Base-by-base conservation (phyloP, 2,888 invertebrate genomes). In the Geophilus truncorum region DNA sequence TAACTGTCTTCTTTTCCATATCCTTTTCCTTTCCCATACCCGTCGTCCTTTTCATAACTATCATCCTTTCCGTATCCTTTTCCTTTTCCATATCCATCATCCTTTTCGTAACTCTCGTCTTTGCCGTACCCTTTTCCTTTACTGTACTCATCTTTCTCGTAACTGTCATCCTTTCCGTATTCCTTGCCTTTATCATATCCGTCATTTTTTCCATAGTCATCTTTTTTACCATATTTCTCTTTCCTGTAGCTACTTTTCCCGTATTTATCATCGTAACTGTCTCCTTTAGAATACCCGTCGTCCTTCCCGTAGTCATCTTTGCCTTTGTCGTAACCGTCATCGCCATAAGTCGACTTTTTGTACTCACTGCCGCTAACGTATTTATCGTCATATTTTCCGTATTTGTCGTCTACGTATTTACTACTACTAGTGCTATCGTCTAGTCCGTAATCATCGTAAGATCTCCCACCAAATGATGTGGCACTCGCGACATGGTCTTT, bases 21-120 rank as follows among this genome's bases (percentile, higher is more conserved):
- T 34, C 34, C 77, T 2, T 36, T 36, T 10, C 36, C 36, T 7
- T 32, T 32, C 2, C 77, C 77, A 30, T 32, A 21, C 12, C 77
- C 77, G 30, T 30, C 77, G 32, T 30, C 36, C 1, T 18, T 36
- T 9, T 36, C 57, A n/a, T n/a, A n/a, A n/a, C n/a, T n/a, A 7
- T 21, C 57, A 7, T n/a, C n/a, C n/a, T n/a, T n/a, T n/a, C 78
- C 78, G 28, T 78, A 78, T 9, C 78, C 78, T 5, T 51, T 51
- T 45, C 78, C 78, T 15, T 51, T 57, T 57, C n/a, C 78, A 15
- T 30, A 9, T 32, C 77, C 34, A 12, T 21, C 5, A 30, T 23
- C 78, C 1, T 51, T 51, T 21, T 7, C 57, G n/a, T 57, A 57
- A 15, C 23, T 21, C 10, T 62, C 4, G 21, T 62, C 18, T 62